Conservation (phyloP, 2,888 invertebrate species). For the Lithophane semibrunnea region DNA sequence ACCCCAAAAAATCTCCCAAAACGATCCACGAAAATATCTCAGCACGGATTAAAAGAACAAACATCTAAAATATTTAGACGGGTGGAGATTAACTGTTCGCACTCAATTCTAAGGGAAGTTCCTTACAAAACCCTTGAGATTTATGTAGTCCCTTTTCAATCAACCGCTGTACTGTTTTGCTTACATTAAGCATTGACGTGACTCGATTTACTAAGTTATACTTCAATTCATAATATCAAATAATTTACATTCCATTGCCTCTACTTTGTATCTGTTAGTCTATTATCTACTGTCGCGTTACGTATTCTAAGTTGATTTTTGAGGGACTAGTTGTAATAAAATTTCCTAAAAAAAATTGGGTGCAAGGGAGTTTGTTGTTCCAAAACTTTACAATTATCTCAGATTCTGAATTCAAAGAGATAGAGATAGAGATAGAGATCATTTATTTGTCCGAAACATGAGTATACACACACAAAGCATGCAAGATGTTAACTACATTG, state of each 20-base stretch:
- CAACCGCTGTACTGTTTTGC: slow-evolving; percentile 64
- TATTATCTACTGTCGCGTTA: not conserved
- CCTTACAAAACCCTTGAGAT: slow-evolving; percentile 65
- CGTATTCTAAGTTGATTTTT: not conserved
- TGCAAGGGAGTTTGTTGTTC: not conserved
- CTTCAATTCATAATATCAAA: slow-evolving; percentile 3
- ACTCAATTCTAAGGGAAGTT: slow-evolving; percentile 46
- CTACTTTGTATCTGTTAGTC: not conserved
- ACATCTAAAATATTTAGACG: slow-evolving; percentile 55
- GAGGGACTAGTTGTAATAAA: too few relatives aligned
- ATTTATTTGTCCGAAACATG: too few relatives aligned
- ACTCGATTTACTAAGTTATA: slow-evolving; percentile 44
- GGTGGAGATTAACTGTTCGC: slow-evolving; percentile 51
- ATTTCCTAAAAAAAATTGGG: not conserved
- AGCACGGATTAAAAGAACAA: slow-evolving; percentile 20
- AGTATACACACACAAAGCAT: too few relatives aligned
- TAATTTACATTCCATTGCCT: not conserved
- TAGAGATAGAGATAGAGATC: too few relatives aligned
- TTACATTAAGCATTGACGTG: slow-evolving; percentile 72
- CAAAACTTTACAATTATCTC: not conserved
- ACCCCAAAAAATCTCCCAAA: not conserved
- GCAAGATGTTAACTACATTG: too few relatives aligned
- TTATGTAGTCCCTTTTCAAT: slow-evolving; percentile 72
- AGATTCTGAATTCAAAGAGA: slow-evolving; percentile 4
- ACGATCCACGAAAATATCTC: slow-evolving; percentile 2